Conservation (phyloP, 1,140 invertebrate genomes). For the Thalassaphorura encarpata region DNA sequence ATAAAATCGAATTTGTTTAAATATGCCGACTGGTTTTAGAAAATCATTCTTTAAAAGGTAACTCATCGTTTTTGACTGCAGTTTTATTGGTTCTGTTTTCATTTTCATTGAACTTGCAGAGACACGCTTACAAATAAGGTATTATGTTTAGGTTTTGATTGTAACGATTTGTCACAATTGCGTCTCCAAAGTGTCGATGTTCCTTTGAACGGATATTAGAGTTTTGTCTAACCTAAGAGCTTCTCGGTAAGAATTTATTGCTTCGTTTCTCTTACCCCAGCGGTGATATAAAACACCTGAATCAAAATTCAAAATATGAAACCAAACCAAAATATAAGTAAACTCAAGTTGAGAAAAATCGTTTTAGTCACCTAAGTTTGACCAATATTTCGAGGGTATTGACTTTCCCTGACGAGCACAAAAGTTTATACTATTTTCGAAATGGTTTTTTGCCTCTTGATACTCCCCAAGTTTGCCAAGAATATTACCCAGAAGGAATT, state of each 20-base stretch:
- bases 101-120: no score
- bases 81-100: no score
- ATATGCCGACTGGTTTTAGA: no score
- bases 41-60: no score
- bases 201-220: slow-evolving; percentile 52
- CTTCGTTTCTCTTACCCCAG: slow-evolving; percentile 68
- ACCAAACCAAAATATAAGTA: background rate
- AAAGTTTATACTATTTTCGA: slow-evolving; percentile 58
- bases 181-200: slow-evolving; percentile 49
- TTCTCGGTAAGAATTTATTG: slow-evolving; percentile 61
- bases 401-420: slow-evolving; percentile 52
- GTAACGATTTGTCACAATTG: no score
- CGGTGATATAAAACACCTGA: slow-evolving; percentile 85
- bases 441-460: slow-evolving; percentile 66
- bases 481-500: slow-evolving; percentile 81
- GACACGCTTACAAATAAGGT: no score
- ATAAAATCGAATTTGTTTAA: no score
- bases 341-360: background rate
- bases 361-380: slow-evolving; percentile 63
- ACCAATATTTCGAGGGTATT: slow-evolving; percentile 51
- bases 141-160: no score
- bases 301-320: slow-evolving; percentile 34
- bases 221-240: slow-evolving; percentile 62
- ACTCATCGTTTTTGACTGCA: no score
- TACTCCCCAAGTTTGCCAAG: slow-evolving; percentile 70